Base-by-base conservation (phyloP, 2,888 invertebrate species). In the Agrochola litura region DNA sequence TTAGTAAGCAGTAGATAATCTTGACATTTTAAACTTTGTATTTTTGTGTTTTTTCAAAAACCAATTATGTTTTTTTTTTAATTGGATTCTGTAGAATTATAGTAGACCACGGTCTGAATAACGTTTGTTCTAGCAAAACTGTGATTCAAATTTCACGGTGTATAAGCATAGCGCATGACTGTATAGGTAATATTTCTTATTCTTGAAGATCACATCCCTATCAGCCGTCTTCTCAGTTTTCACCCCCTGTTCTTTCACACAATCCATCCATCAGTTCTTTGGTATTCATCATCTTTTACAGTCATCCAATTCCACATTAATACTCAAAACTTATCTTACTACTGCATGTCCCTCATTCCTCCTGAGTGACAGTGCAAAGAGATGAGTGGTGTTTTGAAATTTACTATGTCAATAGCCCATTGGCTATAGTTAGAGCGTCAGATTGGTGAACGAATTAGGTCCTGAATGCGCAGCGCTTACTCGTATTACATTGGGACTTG, bases 361-460 rank as follows among this genome's bases (percentile, higher is more conserved):
- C 4, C 9, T 1, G 14, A 58, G 12, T 0, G 19, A 37, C 6
- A 66, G 22, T 30, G 8, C 54, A 71, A 73, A 6, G 25, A 43
- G 8, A 46, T 46, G n/a, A 46, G 12, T 6, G 4, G 16, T 58
- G 8, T 52, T 71, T 37, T 58, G 6, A 22, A 22, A 41, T 16
- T 9, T 30, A 63, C 60, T 71, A 37, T 60, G 72, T 60, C 49
- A 60, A 73, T 37, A 60, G 14, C 37, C n/a, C 16, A 8, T 49
- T 72, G 25, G 41, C 16, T 60, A 9, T 6, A 30, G 6, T 22
- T 41, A 25, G 16, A 22, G 60, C 61, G 19, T 16, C 9, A 30
- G n/a, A 54, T 73, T 73, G 52, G 41, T 43, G 10, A 52, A 74
- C 41, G 60, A 73, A 72, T 73, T 12, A 49, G 58, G 49, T 60